Evolutionary conservation across 2,113 vertebrate genomes (phyloP).

Genomic region (Hoplias malabaricus): DNA sequence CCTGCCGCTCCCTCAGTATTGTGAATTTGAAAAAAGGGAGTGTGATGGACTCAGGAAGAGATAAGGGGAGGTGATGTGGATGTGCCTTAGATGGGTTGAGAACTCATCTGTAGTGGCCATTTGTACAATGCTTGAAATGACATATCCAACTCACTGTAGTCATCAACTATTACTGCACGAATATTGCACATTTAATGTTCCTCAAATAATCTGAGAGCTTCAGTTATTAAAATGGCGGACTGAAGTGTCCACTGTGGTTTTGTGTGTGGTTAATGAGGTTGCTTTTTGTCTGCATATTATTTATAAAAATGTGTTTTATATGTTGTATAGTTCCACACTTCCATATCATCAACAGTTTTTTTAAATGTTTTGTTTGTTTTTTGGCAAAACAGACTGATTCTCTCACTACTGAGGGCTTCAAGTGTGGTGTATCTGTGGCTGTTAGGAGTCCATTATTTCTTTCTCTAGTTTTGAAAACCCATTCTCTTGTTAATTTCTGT

Average conservation of each 20-base stretch:
- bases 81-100: conserved; percentile 64
- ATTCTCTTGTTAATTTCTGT: no score
- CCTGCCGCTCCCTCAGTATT: conserved; percentile 38
- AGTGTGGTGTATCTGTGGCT: no score
- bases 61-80: conserved; percentile 42
- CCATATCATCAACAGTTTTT: no score
- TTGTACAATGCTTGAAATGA: conserved; percentile 53
- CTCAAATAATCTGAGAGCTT: conserved; percentile 56
- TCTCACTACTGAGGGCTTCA: no score
- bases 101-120: conserved; percentile 60
- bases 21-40: not conserved
- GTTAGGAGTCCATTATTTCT: no score
- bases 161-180: conserved; percentile 59
- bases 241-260: not conserved
- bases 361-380: no score
- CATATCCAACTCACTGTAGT: conserved; percentile 37
- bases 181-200: conserved; percentile 70
- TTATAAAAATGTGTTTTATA: no score
- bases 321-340: no score
- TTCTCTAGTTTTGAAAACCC: no score
- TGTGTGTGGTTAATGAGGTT: not conserved
- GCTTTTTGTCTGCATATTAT: no score
- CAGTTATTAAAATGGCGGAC: conserved; percentile 59
- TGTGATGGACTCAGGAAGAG: conserved; percentile 40
- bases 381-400: no score